A percentile compares a stretch with the other conserved stretches of the same genome.
phyloP scores from a whole-genome alignment of 2,888 invertebrate genomes.

The Fragum fragum region DNA sequence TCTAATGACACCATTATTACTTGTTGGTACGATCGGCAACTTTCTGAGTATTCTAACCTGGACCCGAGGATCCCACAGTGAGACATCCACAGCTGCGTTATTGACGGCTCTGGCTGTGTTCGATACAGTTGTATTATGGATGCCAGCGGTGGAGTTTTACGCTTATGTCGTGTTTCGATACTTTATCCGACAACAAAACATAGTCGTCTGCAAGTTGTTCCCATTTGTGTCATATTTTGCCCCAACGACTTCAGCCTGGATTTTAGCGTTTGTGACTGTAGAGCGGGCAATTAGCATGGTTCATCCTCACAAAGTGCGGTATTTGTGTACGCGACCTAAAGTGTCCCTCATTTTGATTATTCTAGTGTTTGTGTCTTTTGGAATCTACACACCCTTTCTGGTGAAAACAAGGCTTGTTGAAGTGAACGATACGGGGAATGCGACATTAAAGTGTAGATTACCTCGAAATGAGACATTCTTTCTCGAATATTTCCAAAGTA shows the following conservation, averaged over 20 bases:
- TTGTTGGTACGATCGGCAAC: slow-evolving; percentile 56
- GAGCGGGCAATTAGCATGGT: slow-evolving; percentile 56
- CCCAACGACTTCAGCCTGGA: slow-evolving; percentile 51
- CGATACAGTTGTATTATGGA: slow-evolving; percentile 49
- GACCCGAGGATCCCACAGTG: slow-evolving; percentile 52
- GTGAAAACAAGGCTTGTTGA: neutral
- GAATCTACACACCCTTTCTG: slow-evolving; percentile 51
- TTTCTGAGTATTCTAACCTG: slow-evolving; percentile 60
- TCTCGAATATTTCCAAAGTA: slow-evolving; percentile 33
- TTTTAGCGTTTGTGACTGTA: slow-evolving; percentile 52
- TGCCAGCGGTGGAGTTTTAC: slow-evolving; percentile 57
- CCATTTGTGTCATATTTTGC: slow-evolving; percentile 55
- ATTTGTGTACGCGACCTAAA: slow-evolving; percentile 51
- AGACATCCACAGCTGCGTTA: slow-evolving; percentile 53
- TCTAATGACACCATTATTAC: slow-evolving; percentile 43
- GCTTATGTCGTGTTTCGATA: slow-evolving; percentile 23
- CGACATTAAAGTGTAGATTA: slow-evolving; percentile 24
- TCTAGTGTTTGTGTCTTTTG: slow-evolving; percentile 26
- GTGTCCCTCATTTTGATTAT: slow-evolving; percentile 35
- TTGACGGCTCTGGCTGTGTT: slow-evolving; percentile 48
- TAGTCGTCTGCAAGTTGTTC: slow-evolving; percentile 49
- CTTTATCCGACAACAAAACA: slow-evolving; percentile 31
- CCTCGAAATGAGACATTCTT: slow-evolving; percentile 26
- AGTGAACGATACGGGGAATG: neutral
- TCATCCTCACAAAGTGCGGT: slow-evolving; percentile 52